Base-by-base conservation (phyloP, 2,888 invertebrate genomes). In the Altica lythri region DNA sequence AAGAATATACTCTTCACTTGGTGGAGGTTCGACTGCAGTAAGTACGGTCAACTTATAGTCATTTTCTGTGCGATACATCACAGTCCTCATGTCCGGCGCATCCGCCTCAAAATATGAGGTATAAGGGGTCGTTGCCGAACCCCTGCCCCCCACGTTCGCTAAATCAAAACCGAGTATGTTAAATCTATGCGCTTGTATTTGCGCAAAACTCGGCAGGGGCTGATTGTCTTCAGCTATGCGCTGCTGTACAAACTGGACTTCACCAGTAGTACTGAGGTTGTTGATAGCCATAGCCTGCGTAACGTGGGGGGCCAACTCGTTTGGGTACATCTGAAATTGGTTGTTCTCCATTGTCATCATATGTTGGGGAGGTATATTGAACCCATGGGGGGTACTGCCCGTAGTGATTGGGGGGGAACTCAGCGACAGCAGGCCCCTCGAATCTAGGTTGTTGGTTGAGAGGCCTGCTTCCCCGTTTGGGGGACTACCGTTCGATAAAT, bases 381-480 rank as follows among this genome's bases (percentile, higher is more conserved):
- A 77, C 70, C 66, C 61, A 59, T 59, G 64, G 45, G 53, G 58
- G 76, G 72, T 77, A 77, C 38, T 59, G 59, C 18, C 56, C 44
- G 58, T 55, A 58, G 35, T 59, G 71, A 75, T 73, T 73, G 79
- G 80, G 83, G 83, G 83, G 83, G 83, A 84, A 84, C 84, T 84
- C 80, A 85, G 85, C 81, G 86, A 82, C 78, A 86, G 90, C 90
- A 90, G 90, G 90, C 90, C 91, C 90, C 91, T 89, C 91, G 89
- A 82, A 81, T 83, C 86, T 81, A 86, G 83, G 83, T 84, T 88
- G 87, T 85, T 86, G 82, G 85, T 84, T 87, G 90, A 90, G 89
- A 88, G 90, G 89, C 91, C 91, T 90, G 91, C 91, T 85, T 89
- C 88, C 90, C 90, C 90, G 91, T 92, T 92, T 91, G 91, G 91